Base-by-base conservation (phyloP, 2,888 invertebrate species). In the Danaus chrysippus region DNA sequence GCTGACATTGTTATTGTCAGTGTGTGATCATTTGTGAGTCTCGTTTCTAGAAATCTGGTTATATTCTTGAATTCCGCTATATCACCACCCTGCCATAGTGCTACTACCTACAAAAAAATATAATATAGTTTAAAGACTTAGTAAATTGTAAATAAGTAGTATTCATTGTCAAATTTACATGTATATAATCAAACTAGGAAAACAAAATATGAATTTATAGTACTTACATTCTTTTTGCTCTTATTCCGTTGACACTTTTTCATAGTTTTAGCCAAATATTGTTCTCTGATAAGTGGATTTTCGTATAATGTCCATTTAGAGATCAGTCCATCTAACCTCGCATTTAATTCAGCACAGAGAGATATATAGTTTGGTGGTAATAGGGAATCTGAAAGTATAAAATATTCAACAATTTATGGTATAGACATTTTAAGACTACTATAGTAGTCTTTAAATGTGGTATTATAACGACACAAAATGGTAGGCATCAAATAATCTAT, bases 241-340 rank as follows among this genome's bases (percentile, higher is more conserved):
- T 81, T 85, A 58, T 82, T 82, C 66, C 84, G 84, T 71, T 80
- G 80, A 81, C 83, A 86, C 58, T 83, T 84, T 42, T 64, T 73
- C 58, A 71, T 81, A 1, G 75, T 74, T 64, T 86, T 87, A 1
- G 79, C 79, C 1, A 91, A 69, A 58, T 84, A 87, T 65, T 88
- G 89, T 60, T 87, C 84, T 54, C 91, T 76, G 12, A 90, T 85
- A 0, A 88, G 75, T 0, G 87, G 81, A 67, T 88, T 88, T 67
- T 91, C 91, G 44, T 87, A 91, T 6, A 90, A 64, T 0, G 86
- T 89, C 91, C 91, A 91, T 52, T 87, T 82, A 0, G 91, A 80
- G 85, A 87, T 86, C 0, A 88, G 70, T 0, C 82, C 79, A 56
- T 91, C 91, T 0, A 91, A 73, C 0, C 82, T 78, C 0, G 89